Evolutionary conservation across 2,113 vertebrate genomes (phyloP), one percentile per base, ranked within the genome.

Genomic region (Labrus mixtus): DNA sequence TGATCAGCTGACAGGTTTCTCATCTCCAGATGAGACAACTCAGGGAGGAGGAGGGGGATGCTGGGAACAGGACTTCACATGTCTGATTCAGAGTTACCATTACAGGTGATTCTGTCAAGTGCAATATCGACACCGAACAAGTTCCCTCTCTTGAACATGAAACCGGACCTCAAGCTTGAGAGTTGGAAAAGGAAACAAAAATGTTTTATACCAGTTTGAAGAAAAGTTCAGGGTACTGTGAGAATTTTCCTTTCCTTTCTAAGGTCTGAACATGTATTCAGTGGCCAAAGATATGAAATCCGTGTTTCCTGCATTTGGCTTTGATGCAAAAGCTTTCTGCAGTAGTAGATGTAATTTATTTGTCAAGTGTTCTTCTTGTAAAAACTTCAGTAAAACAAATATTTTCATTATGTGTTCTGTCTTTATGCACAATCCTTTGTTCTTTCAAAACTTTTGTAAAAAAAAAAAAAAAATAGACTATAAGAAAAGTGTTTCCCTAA

Each of bases 1-100:
- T 93, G 33, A 89, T 93, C 48, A 91, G 88, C 69, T 94, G 91
- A 93, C 13, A 2, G 45, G 36, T 36, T 36, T 29, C 36, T 8
- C 20, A 17, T 6, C 39, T 59, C 37, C 54, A 36, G 56, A 48
- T 48, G 4, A 79, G 45, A 62, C 8, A 1, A 45, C 62, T 73
- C 37, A 53, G 29, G 46, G 58, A 79, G 39, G 53, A 41, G 10
- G 45, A 73, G 33, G 50, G 76, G 8, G 59, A 80, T 58, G 17
- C 73, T 63, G 58, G 62, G 15, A 86, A 79, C 53, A 39, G 39
- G 68, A 76, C 39, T 2, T 77, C 45, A 33, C n/a, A 20, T 1
- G n/a, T 74, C 23, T 75, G 61, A 72, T 15, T 6, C 6, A 7
- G n/a, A 57, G 37, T 73, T 69, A 8, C 16, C 4, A 45, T 29